phyloP scores from a whole-genome alignment of 1,140 invertebrate genomes.

The Diachasma alloeum region DNA sequence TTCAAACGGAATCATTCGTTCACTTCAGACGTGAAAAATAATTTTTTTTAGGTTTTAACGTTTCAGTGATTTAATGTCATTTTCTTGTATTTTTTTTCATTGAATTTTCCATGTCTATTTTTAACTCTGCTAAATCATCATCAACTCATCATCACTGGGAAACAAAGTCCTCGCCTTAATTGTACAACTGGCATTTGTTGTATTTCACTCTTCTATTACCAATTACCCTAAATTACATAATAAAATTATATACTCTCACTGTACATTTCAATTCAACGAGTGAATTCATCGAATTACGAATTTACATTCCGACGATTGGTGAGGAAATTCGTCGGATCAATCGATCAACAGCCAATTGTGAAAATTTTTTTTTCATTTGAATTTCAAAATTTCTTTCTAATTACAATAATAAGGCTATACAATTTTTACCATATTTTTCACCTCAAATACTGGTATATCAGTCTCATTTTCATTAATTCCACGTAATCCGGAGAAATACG shows the following conservation, averaged over 20 bases:
- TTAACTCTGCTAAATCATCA: slow-evolving; percentile 21
- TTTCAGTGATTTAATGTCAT: too few species aligned
- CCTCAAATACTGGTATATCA: slow-evolving; percentile 64
- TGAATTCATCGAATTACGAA: slow-evolving; percentile 1
- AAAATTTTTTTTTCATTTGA: slow-evolving; percentile 46
- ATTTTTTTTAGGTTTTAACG: too few species aligned
- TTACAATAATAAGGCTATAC: slow-evolving; percentile 62
- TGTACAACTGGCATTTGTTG: slow-evolving; percentile 64
- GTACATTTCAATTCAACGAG: slow-evolving; percentile 1
- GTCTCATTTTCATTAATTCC: slow-evolving; percentile 39
- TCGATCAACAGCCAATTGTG: slow-evolving; percentile 59
- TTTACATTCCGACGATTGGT: neutral
- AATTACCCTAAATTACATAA: slow-evolving; percentile 57
- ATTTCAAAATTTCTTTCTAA: slow-evolving; percentile 25
- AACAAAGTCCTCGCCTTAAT: slow-evolving; percentile 25
- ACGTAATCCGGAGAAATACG: slow-evolving; percentile 3
- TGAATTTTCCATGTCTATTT: neutral
- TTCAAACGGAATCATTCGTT: too few species aligned
- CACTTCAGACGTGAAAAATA: too few species aligned
- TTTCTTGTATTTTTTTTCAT: neutral
- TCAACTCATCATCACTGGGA: slow-evolving; percentile 35
- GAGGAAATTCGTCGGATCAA: neutral
- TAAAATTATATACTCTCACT: slow-evolving; percentile 62
- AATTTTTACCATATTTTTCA: slow-evolving; percentile 46
- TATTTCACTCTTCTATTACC: slow-evolving; percentile 31